Percentiles rank a stretch among this genome's conserved stretches.
Evolutionary conservation across 2,113 vertebrate species (phyloP).

Genomic region (Hyaena hyaena): DNA sequence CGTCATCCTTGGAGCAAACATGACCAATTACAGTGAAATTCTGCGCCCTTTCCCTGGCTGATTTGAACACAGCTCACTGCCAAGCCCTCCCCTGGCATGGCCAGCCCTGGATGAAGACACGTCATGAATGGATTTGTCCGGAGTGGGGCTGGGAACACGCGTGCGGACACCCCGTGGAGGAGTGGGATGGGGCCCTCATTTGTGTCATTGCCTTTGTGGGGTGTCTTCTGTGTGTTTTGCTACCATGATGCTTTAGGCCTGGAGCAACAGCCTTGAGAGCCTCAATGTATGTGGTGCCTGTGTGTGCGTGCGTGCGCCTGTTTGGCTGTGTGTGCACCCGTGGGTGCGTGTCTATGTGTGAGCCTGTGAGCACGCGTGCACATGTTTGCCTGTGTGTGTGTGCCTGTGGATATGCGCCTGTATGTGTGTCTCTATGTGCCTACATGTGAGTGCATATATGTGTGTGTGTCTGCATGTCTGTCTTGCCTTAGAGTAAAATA

Average conservation of each 20-base stretch:
- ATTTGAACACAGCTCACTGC: constrained; percentile 51
- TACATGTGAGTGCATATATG: neutral
- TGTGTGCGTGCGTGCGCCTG: neutral
- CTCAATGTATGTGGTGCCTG: neutral
- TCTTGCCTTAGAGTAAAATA: neutral
- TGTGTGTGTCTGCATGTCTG: neutral
- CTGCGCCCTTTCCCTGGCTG: constrained; percentile 21
- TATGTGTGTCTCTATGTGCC: accelerated
- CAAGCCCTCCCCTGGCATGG: neutral
- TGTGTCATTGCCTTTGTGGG: neutral
- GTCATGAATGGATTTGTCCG: neutral
- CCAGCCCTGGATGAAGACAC: neutral
- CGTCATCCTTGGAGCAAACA: constrained; percentile 71
- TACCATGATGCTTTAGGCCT: neutral
- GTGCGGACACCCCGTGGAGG: neutral
- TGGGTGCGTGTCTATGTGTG: too few relatives aligned
- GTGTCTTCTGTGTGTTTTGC: neutral
- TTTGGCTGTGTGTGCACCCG: neutral
- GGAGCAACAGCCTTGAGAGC: neutral
- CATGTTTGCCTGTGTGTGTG: neutral
- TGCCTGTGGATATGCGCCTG: neutral
- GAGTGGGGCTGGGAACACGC: neutral
- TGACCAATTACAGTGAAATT: constrained; percentile 73
- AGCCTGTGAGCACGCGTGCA: too few relatives aligned
- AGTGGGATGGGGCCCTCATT: neutral